phyloP scores from a whole-genome alignment of 2,113 vertebrate genomes.

The Mirza zaza region DNA sequence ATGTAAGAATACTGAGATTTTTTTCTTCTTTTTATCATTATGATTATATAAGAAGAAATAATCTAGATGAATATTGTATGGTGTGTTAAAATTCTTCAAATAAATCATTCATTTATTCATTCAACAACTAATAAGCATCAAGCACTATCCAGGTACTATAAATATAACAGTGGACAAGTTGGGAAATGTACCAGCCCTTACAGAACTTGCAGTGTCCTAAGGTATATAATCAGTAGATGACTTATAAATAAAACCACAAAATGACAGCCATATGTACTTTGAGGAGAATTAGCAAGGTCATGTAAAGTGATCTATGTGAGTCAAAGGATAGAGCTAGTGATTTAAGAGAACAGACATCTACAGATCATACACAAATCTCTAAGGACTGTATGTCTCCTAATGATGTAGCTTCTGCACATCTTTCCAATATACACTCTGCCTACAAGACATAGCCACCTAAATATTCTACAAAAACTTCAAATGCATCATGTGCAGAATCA shows the following conservation, averaged over 20 bases:
- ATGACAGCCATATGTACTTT: not conserved
- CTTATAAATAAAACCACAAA: not conserved
- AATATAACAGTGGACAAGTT: not conserved
- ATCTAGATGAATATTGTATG: not conserved
- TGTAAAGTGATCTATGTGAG: not conserved
- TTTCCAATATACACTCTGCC: not conserved
- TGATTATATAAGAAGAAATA: not conserved
- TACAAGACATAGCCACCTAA: not conserved
- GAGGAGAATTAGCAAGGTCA: not conserved
- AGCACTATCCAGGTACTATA: not conserved
- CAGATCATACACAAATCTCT: not conserved
- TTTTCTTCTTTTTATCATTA: not conserved
- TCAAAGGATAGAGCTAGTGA: not conserved
- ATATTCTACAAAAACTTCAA: not conserved
- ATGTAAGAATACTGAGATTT: not conserved
- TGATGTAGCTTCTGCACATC: not conserved
- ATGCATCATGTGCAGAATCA: not conserved
- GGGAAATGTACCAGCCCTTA: not conserved
- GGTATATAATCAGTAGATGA: not conserved
- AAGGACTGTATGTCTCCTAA: not conserved
- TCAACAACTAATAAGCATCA: not conserved
- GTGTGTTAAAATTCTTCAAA: not conserved
- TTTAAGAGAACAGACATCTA: not conserved
- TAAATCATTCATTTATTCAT: not conserved
- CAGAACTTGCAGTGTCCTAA: not conserved